Evolutionary conservation across 2,113 vertebrate species (phyloP).

Genomic region (Sminthopsis crassicaudata): DNA sequence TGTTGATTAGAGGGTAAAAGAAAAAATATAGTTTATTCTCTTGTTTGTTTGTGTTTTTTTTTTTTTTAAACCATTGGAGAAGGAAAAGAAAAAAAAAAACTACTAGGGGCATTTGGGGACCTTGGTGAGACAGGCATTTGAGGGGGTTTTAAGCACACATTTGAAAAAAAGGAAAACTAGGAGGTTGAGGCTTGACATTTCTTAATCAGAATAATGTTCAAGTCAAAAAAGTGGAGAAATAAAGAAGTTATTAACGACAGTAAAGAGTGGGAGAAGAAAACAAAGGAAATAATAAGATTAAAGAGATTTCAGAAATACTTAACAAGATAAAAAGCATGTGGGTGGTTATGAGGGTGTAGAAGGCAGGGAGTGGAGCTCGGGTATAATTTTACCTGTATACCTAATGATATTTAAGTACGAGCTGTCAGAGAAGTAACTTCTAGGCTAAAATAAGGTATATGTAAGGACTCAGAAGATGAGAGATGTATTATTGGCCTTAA

Average conservation of each 20-base stretch:
- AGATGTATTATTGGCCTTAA: constrained; percentile 48
- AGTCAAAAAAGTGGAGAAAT: constrained; percentile 66
- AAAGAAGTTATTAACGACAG: constrained; percentile 74
- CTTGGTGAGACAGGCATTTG: constrained; percentile 47
- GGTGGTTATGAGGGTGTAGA: constrained; percentile 64
- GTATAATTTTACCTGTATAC: constrained; percentile 71
- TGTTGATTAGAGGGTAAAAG: not conserved
- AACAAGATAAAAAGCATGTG: constrained; percentile 70
- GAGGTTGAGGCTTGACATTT: constrained; percentile 73
- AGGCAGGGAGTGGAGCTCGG: constrained; percentile 66
- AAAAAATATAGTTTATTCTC: not conserved
- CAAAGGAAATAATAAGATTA: constrained; percentile 78
- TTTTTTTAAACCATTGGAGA: not conserved
- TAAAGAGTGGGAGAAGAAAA: constrained; percentile 74
- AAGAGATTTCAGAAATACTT: constrained; percentile 74
- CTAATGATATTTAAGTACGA: constrained; percentile 70
- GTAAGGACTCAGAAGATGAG: constrained; percentile 43
- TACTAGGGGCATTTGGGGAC: constrained; percentile 49
- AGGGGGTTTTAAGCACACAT: constrained; percentile 58
- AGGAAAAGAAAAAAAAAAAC: not conserved
- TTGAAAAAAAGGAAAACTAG: constrained; percentile 63
- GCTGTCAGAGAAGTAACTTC: constrained; percentile 60
- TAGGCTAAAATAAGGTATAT: constrained; percentile 60
- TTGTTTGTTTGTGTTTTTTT: too few species aligned
- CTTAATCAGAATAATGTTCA: constrained; percentile 74